These are phyloP conservation scores for Alosa sapidissima DNA, from an alignment of 2,797 vertebrate species.

Conservation along the genomic window DNA sequence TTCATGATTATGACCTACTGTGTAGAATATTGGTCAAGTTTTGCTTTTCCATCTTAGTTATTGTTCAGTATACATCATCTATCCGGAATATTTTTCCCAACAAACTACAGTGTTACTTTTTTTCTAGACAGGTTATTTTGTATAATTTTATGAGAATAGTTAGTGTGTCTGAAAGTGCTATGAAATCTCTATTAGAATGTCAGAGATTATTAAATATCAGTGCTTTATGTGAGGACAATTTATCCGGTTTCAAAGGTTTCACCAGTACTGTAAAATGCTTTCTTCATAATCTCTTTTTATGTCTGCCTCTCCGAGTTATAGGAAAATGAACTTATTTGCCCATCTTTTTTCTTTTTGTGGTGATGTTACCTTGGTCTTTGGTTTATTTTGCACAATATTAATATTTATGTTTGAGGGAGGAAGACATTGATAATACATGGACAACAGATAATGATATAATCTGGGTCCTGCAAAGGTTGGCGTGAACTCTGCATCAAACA, in stretches of 20 bases:
- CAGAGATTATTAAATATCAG: slow-evolving; percentile 49
- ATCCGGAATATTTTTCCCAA: slow-evolving; percentile 42
- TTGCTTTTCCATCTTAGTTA: slow-evolving; percentile 42
- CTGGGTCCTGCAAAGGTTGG: slow-evolving; percentile 10
- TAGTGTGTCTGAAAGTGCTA: slow-evolving; percentile 47
- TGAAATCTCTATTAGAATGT: slow-evolving; percentile 51
- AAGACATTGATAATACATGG: slow-evolving; percentile 16
- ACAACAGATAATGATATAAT: slow-evolving; percentile 16
- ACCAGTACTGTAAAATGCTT: slow-evolving; percentile 38
- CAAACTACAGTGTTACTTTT: slow-evolving; percentile 42
- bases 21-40: slow-evolving; percentile 41
- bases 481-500: slow-evolving; percentile 34
- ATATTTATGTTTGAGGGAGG: slow-evolving; percentile 20
- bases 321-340: background rate
- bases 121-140: slow-evolving; percentile 41
- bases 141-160: slow-evolving; percentile 45
- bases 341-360: slow-evolving; percentile 39
- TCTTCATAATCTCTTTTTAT: slow-evolving; percentile 15
- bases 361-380: slow-evolving; percentile 40
- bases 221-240: slow-evolving; percentile 46
- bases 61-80: slow-evolving; percentile 41
- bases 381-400: slow-evolving; percentile 31
- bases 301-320: slow-evolving; percentile 4
- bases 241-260: slow-evolving; percentile 23
- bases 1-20: slow-evolving; percentile 1